Base-by-base conservation (phyloP, 1,140 invertebrate genomes). In the Monomorium pharaonis region DNA sequence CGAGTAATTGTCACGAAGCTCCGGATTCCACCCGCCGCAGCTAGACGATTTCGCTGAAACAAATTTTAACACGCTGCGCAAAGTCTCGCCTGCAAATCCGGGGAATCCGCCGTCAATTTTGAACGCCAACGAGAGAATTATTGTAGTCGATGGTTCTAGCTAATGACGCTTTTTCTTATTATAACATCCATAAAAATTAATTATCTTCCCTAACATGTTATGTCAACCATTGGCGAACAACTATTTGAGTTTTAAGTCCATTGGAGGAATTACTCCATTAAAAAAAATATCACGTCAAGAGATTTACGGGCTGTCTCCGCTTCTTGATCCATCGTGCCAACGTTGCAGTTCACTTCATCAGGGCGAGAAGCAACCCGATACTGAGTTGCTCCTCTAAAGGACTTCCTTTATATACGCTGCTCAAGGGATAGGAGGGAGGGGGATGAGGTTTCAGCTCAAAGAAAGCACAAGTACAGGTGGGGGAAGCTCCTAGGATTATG, bases 1-100 rank as follows among this genome's bases (percentile, higher is more conserved):
- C 27, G 62, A 24, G 24, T 58, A 30, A 83, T 83, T 83, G 65
- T 54, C 76, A 65, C 33, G 65, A 18, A 58, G 3, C 60, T 51
- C 9, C 78, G n/a, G 65, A 44, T 67, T 47, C 42, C 37, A 44
- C 14, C n/a, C 4, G 37, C 2, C 33, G 54, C 51, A 27, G 24
- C 21, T 14, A 24, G 62, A 14, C 58, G 76, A 54, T 80, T 42
- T 51, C 30, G 47, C 33, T 56, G 47, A 44, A 69, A 54, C 77
- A 69, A 69, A 80, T 69, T 80, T 80, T 69, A 69, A 24, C 44
- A 37, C 33, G 72, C 44, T 49, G 21, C 47, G 21, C 7, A 21
- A 63, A 69, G 30, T 80, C 30, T 27, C 42, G 44, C 14, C 42
- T 14, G 18, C 30, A 67, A 69, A 80, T 80, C 47, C 44, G 10